Evolutionary conservation across 2,888 invertebrate genomes (phyloP).

Genomic region (Chalcis sispes): DNA sequence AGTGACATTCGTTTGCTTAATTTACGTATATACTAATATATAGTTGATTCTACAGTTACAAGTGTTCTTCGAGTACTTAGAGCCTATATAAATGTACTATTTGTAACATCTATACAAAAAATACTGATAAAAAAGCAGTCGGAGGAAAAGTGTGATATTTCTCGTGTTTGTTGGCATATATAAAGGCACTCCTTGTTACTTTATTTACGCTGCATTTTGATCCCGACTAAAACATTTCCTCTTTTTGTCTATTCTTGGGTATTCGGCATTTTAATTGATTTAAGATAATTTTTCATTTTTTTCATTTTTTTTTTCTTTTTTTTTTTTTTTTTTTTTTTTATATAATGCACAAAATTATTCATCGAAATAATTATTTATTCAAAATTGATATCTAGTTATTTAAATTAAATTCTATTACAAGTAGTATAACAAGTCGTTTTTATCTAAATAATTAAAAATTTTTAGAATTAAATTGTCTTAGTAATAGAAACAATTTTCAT

Average conservation of each 20-base stretch:
- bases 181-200: slow-evolving; percentile 52
- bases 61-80: slow-evolving; percentile 9
- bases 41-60: slow-evolving; percentile 6
- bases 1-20: background rate
- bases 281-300: background rate
- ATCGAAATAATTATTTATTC: background rate
- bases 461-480: too few species aligned
- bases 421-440: too few species aligned
- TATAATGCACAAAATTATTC: background rate
- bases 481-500: too few species aligned
- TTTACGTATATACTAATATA: background rate
- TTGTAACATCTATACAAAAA: slow-evolving; percentile 31
- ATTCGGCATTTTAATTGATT: background rate
- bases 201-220: slow-evolving; percentile 33
- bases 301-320: background rate
- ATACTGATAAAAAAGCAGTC: slow-evolving; percentile 50
- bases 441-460: too few species aligned
- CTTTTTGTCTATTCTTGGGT: background rate
- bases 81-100: slow-evolving; percentile 12
- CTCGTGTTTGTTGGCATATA: slow-evolving; percentile 37
- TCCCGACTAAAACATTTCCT: slow-evolving; percentile 33
- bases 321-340: background rate
- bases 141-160: slow-evolving; percentile 22
- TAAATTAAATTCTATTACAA: slow-evolving; percentile 4
- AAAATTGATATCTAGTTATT: background rate